Evolutionary conservation across 2,888 invertebrate species (phyloP), one percentile per base, ranked within the genome.

Genomic region (Formica aserva): DNA sequence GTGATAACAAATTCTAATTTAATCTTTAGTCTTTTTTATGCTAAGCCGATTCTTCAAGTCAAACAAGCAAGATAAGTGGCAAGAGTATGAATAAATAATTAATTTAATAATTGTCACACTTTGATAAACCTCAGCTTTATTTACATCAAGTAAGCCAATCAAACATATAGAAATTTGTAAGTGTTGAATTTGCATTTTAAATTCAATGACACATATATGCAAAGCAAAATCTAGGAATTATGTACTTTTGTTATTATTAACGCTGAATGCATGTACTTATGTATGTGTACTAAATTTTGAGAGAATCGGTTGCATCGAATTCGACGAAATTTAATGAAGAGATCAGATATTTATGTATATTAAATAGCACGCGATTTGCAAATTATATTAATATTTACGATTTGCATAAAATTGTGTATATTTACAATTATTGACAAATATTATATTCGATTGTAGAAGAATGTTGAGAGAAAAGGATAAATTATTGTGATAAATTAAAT

Each of bases 281-380:
- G n/a, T 4, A 32, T 75, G 2, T 74, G 63, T 35, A 48, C 63
- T 75, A 75, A 22, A 63, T 63, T 11, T 32, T 35, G 63, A 22
- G 22, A 32, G 22, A 75, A 63, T 63, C 62, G 3, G 45, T 11
- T 62, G 74, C 45, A 74, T 63, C 32, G 22, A 48, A 29, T 22
- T 45, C 38, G 22, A 60, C 15, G 45, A 62, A 48, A 35, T 63
- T 63, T 11, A 35, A 63, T 15, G 1, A 8, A 8, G 6, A 15
- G 32, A 22, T n/a, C 22, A 75, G 48, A 75, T 63, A 75, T 60
- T 60, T 38, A 13, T 13, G 13, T 0, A 1, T 2, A 29, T 63
- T 62, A 32, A 74, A 75, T 62, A 75, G 57, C 32, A n/a, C 1
- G 22, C n/a, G 1, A 48, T 32, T 32, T 22, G 29, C 35, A 45